Conservation (phyloP, 1,140 invertebrate genomes). For the Orius laevigatus region DNA sequence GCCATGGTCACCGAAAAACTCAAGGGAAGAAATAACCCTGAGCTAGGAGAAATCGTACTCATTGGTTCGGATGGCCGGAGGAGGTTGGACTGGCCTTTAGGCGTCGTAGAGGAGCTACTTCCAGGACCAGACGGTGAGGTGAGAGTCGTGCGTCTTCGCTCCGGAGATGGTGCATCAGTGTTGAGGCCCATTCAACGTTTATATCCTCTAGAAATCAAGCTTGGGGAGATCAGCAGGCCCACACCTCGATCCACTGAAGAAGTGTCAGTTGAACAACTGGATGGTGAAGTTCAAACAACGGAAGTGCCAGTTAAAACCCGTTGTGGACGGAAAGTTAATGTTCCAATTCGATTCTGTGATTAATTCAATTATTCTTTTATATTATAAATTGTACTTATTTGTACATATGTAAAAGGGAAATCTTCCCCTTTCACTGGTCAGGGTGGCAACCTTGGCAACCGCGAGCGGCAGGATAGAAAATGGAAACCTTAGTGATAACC, state of each 20-base stretch:
- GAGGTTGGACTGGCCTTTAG: constrained; percentile 23
- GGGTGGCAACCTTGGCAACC: no score
- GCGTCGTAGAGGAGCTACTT: constrained; percentile 17
- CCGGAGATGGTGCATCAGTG: constrained; percentile 14
- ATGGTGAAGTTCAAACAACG: neutral
- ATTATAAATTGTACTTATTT: neutral
- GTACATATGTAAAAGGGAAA: no score
- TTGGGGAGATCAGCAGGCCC: neutral
- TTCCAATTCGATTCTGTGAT: neutral
- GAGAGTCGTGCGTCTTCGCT: constrained; percentile 20
- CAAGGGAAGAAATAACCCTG: neutral
- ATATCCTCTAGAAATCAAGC: constrained; percentile 6
- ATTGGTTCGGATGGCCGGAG: constrained; percentile 20
- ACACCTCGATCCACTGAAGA: no score
- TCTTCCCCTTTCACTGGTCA: no score
- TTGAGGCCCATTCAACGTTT: constrained; percentile 2
- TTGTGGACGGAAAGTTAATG: constrained; percentile 1
- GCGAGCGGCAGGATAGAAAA: no score
- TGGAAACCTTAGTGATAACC: no score
- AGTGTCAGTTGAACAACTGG: neutral
- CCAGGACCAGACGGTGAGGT: constrained; percentile 20
- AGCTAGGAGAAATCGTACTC: constrained; percentile 19
- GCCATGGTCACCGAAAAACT: neutral
- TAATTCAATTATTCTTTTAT: neutral
- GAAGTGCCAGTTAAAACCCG: neutral